phyloP scores from a whole-genome alignment of 2,797 vertebrate species.

The Gobionotothen gibberifrons region DNA sequence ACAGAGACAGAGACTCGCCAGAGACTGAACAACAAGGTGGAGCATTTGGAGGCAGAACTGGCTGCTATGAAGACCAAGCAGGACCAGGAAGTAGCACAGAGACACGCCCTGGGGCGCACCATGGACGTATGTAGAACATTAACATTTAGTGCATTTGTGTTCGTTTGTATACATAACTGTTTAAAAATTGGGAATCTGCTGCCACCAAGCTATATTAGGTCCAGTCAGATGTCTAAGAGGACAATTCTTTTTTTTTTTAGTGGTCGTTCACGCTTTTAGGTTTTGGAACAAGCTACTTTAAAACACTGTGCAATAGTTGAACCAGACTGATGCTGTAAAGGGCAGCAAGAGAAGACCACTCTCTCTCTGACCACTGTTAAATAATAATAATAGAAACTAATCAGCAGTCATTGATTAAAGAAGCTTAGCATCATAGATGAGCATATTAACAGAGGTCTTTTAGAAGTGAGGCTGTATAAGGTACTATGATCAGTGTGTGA shows the following conservation, averaged over 20 bases:
- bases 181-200: background rate
- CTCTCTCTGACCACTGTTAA: no score
- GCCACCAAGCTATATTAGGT: background rate
- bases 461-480: no score
- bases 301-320: background rate
- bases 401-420: background rate
- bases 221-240: no score
- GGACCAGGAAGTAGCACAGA: conserved; percentile 91
- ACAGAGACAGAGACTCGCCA: conserved; percentile 93
- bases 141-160: background rate
- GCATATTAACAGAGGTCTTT: background rate
- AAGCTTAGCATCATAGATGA: background rate
- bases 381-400: no score
- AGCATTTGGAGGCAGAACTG: conserved; percentile 90
- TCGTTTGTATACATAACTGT: no score
- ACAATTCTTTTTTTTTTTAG: no score
- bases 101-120: conserved; percentile 89
- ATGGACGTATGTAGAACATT: conserved; percentile 76
- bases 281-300: no score
- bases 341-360: no score
- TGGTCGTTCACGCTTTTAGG: no score
- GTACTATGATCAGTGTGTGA: no score
- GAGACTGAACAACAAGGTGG: conserved; percentile 89
- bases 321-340: no score
- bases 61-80: conserved; percentile 90